Evolutionary conservation across 1,140 invertebrate species (phyloP).

Genomic region (Cotesia vestalis): DNA sequence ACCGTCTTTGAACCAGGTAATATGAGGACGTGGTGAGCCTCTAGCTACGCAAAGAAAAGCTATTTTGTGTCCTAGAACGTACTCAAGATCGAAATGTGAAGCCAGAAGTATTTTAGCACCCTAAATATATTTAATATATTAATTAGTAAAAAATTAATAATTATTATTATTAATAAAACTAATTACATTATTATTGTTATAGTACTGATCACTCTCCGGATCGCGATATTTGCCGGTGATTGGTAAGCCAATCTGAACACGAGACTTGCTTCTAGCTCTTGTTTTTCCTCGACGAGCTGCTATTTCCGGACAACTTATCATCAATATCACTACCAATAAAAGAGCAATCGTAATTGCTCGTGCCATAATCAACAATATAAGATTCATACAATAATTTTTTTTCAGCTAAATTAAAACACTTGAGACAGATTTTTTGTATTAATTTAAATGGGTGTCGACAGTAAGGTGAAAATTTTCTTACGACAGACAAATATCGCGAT

Average conservation of each 20-base stretch:
- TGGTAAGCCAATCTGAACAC: constrained; percentile 83
- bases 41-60: constrained; percentile 88
- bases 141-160: background rate
- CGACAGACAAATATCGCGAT: constrained; percentile 44
- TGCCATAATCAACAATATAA: constrained; percentile 38
- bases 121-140: constrained; percentile 66
- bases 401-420: background rate
- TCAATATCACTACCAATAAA: constrained; percentile 55
- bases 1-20: constrained; percentile 94
- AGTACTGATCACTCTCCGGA: constrained; percentile 86
- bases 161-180: constrained; percentile 27
- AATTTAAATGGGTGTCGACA: background rate
- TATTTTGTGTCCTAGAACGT: constrained; percentile 91
- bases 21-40: constrained; percentile 84
- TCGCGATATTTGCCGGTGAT: constrained; percentile 87
- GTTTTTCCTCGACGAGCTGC: constrained; percentile 69
- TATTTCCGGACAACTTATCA: constrained; percentile 55
- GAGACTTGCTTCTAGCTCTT: constrained; percentile 75
- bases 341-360: constrained; percentile 48
- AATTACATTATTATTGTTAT: constrained; percentile 87
- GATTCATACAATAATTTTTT: background rate
- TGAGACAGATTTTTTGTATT: background rate
- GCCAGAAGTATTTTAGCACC: constrained; percentile 89
- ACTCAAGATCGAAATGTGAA: constrained; percentile 93
- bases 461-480: constrained; percentile 38